These are phyloP conservation scores for Noctua pronuba DNA, from an alignment of 2,888 invertebrate species.

Conservation along the genomic window DNA sequence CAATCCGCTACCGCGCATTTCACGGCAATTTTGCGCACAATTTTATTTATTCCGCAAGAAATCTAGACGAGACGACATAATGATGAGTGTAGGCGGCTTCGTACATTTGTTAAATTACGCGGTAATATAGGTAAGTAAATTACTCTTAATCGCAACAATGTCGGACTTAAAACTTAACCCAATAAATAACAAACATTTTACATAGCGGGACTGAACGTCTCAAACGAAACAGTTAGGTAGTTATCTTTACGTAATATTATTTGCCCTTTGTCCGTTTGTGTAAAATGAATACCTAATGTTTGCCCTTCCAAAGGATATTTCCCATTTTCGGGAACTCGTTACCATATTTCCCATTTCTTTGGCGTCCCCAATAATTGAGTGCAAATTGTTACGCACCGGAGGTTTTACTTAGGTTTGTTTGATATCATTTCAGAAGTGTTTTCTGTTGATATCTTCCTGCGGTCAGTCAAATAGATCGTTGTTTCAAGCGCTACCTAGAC, in stretches of 20 bases:
- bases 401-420: conserved; percentile 54
- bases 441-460: conserved; percentile 26
- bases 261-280: conserved; percentile 49
- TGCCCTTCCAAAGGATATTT: conserved; percentile 54
- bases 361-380: conserved; percentile 65
- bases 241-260: conserved; percentile 28
- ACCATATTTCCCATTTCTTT: conserved; percentile 69
- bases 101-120: conserved; percentile 53
- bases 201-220: conserved; percentile 27
- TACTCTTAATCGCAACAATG: conserved; percentile 32
- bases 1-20: conserved; percentile 70
- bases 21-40: conserved; percentile 73
- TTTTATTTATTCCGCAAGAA: conserved; percentile 71
- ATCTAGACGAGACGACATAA: conserved; percentile 39
- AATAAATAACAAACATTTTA: conserved; percentile 53
- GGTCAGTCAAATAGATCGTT: conserved; percentile 35
- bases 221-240: conserved; percentile 9
- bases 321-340: conserved; percentile 56
- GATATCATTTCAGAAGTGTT: conserved; percentile 32
- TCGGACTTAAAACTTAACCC: conserved; percentile 25
- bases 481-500: conserved; percentile 64
- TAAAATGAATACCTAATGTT: conserved; percentile 46
- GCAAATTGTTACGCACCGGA: conserved; percentile 64
- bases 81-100: conserved; percentile 43
- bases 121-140: conserved; percentile 39